Conservation (phyloP, 1,140 invertebrate species). For the Proales similis region DNA sequence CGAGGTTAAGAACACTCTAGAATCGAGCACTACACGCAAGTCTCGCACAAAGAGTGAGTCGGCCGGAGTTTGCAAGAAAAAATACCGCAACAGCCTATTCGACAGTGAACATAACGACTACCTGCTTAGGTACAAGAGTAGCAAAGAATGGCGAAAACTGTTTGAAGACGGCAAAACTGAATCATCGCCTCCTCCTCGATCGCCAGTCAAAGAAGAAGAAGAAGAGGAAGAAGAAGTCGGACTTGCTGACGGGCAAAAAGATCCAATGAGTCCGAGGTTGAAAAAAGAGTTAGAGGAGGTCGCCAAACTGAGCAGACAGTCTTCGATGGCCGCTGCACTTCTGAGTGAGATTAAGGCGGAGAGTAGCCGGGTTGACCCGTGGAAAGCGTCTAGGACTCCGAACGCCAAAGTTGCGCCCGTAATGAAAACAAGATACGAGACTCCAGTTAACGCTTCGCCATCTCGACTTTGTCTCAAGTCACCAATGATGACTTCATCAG, state of each 20-base stretch:
- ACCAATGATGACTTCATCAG: no score
- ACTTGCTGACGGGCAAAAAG: slow-evolving; percentile 61
- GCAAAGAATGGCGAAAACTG: slow-evolving; percentile 19
- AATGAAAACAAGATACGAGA: slow-evolving; percentile 83
- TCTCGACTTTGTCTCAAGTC: no score
- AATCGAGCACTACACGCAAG: slow-evolving; percentile 29
- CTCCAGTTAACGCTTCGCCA: slow-evolving; percentile 91
- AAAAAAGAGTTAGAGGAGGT: slow-evolving; percentile 54
- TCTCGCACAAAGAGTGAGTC: no score
- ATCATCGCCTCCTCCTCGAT: slow-evolving; percentile 1
- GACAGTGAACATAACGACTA: slow-evolving; percentile 34
- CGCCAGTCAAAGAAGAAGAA: slow-evolving; percentile 60
- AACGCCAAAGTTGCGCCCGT: slow-evolving; percentile 81
- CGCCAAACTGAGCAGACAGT: slow-evolving; percentile 54
- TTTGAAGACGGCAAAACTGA: background rate
- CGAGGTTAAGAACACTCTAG: slow-evolving; percentile 21
- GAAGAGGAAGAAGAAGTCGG: slow-evolving; percentile 57
- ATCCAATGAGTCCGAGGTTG: slow-evolving; percentile 40
- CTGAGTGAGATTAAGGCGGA: slow-evolving; percentile 43
- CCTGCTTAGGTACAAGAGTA: slow-evolving; percentile 13
- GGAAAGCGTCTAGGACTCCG: slow-evolving; percentile 91
- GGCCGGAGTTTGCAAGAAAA: slow-evolving; percentile 21
- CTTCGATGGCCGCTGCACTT: slow-evolving; percentile 44
- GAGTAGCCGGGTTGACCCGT: slow-evolving; percentile 67
- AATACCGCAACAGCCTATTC: slow-evolving; percentile 28